Base-by-base conservation (phyloP, 2,797 vertebrate genomes). In the Pseudochaenichthys georgianus region DNA sequence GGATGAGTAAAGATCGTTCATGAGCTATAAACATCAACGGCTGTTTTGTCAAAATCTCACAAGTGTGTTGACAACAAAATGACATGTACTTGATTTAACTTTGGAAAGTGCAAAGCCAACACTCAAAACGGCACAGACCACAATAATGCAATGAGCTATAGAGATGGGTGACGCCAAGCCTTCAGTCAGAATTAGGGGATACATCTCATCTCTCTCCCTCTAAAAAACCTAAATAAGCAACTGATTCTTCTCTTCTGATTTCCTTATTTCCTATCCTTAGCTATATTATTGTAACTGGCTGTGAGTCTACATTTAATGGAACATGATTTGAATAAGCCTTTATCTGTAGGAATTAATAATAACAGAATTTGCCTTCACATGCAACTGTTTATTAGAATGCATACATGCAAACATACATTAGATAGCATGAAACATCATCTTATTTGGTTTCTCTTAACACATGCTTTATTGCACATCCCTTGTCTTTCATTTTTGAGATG, bases 161-260 rank as follows among this genome's bases (percentile, higher is more conserved):
- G 65, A 71, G 73, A 86, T 45, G 74, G 64, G 45, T 60, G 64
- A 84, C 8, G 60, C 61, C 63, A 78, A 75, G 65, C 80, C 79
- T 81, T 90, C 82, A 86, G 58, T 92, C 87, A 78, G 77, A 73
- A 82, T 90, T 83, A 88, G 54, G 70, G 80, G 81, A 80, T 87
- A 60, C 81, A 85, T 83, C 75, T 81, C 57, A 88, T 82, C 58
- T 47, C 60, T 74, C 63, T 51, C 19, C 61, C 65, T 62, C 34
- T 52, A 42, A 63, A 71, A 50, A 59, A 64, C 60, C 78, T 74
- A 79, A 84, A 86, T 84, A 86, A 73, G 55, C 59, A 70, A 28
- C 19, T 13, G 52, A 54, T 61, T 65, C 11, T 38, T 68, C 3
- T 53, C 16, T 19, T 31, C 50, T 52, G 50, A 63, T 68, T 71